Evolutionary conservation across 1,140 invertebrate species (phyloP), one percentile per base, ranked within the genome.

Genomic region (Samia ricini): DNA sequence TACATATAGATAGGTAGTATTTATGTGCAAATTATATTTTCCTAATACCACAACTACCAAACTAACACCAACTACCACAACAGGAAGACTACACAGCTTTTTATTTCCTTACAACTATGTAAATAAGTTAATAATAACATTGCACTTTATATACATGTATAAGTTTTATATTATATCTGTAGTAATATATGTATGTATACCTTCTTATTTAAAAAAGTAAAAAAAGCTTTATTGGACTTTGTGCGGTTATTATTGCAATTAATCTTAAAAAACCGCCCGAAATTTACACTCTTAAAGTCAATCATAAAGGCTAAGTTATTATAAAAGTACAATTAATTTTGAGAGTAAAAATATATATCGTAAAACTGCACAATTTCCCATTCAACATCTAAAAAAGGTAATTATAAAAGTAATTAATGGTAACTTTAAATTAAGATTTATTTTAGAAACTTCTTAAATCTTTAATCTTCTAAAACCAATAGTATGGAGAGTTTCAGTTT

Each of bases 71-170:
- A 42, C 12, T 15, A 15, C 33, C 33, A 42, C 33, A 66, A 68
- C 56, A 63, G 71, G 71, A 72, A 72, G 71, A 72, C 71, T 72
- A 69, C 67, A 42, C 33, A 42, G 8, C 8, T 1, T 42, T 42
- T 8, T 15, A 15, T 42, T 42, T 42, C n/a, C 15, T 29, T 29
- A 29, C 26, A 29, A 29, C 33, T 42, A 42, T 4, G n/a, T 42
- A 10, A 42, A 42, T 12, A 12, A 42, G n/a, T 7, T 15, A 42
- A 36, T 7, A 12, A 36, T 8, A 1, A 42, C 7, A 42, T 15
- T 15, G 12, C 12, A 42, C 15, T 15, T 12, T 42, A 15, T 15
- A 15, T 42, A 42, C 8, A 15, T 15, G 15, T 42, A 42, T 12
- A 42, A 2, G 1, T 1, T 1, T 42, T 42, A 10, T 12, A 42